phyloP scores from a whole-genome alignment of 1,140 invertebrate species.

The Drosophila malerkotliana region DNA sequence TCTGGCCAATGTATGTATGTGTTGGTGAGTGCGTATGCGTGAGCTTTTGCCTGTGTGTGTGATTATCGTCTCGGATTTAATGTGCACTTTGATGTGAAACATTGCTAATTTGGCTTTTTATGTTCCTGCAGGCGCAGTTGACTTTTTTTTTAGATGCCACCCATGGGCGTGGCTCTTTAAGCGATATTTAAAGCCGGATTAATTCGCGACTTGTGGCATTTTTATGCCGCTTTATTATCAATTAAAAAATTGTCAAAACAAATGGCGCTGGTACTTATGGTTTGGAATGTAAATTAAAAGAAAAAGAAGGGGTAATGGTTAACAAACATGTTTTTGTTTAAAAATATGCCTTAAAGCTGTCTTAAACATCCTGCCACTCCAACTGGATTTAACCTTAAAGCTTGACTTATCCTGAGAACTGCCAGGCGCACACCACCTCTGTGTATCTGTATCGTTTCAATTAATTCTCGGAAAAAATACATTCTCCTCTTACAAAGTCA shows the following conservation, averaged over 20 bases:
- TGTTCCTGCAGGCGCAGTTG: constrained; percentile 34
- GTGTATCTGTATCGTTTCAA: constrained; percentile 25
- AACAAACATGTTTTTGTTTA: neutral
- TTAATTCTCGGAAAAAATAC: constrained; percentile 28
- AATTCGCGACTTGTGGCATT: constrained; percentile 38
- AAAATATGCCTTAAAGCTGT: neutral
- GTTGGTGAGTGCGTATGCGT: constrained; percentile 18
- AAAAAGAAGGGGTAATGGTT: too few species aligned
- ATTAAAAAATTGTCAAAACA: constrained; percentile 32
- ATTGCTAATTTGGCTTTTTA: constrained; percentile 73
- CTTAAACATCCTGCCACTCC: constrained; percentile 14
- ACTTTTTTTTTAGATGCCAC: neutral
- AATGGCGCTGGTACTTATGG: neutral
- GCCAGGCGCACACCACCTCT: neutral
- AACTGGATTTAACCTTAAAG: constrained; percentile 5
- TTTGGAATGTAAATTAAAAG: neutral
- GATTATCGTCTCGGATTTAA: constrained; percentile 78
- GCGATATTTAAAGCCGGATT: constrained; percentile 49
- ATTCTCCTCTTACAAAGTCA: constrained; percentile 29
- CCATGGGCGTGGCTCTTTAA: neutral
- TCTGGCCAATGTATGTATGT: constrained; percentile 20
- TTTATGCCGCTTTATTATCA: constrained; percentile 44
- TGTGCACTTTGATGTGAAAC: constrained; percentile 80
- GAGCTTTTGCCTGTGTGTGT: constrained; percentile 32
- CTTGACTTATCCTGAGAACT: neutral